Conservation (phyloP, 2,888 invertebrate genomes). For the Polia nebulosa region DNA sequence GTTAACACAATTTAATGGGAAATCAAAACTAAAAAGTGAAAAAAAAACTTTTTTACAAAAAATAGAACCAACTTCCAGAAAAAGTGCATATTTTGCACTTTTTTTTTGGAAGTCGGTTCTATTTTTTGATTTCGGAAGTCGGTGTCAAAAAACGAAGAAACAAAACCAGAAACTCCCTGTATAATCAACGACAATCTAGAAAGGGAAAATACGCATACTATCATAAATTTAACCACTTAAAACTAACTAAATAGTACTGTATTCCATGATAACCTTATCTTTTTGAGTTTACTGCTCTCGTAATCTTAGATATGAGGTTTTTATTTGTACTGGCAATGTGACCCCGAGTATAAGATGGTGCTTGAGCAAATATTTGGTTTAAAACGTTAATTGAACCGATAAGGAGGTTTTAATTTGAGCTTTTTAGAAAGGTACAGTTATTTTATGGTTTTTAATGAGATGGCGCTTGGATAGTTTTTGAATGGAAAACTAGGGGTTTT, state of each 20-base stretch:
- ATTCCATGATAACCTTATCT: constrained; percentile 79
- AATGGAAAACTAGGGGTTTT: neutral
- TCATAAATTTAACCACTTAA: constrained; percentile 68
- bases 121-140: too few relatives aligned
- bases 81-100: too few relatives aligned
- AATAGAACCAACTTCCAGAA: too few relatives aligned
- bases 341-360: constrained; percentile 72
- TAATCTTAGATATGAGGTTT: constrained; percentile 83
- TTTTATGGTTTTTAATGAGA: constrained; percentile 1
- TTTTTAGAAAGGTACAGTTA: neutral
- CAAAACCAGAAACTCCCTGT: too few relatives aligned
- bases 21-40: too few relatives aligned
- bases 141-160: too few relatives aligned
- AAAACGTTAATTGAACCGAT: constrained; percentile 64
- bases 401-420: constrained; percentile 18
- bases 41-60: too few relatives aligned
- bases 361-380: constrained; percentile 60
- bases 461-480: neutral
- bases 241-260: constrained; percentile 75
- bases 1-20: too few relatives aligned
- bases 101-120: too few relatives aligned
- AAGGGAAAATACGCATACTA: constrained; percentile 67
- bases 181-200: constrained; percentile 50
- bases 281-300: constrained; percentile 73
- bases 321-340: constrained; percentile 81